phyloP scores from a whole-genome alignment of 2,888 invertebrate species.

The Tetropium fuscum region DNA sequence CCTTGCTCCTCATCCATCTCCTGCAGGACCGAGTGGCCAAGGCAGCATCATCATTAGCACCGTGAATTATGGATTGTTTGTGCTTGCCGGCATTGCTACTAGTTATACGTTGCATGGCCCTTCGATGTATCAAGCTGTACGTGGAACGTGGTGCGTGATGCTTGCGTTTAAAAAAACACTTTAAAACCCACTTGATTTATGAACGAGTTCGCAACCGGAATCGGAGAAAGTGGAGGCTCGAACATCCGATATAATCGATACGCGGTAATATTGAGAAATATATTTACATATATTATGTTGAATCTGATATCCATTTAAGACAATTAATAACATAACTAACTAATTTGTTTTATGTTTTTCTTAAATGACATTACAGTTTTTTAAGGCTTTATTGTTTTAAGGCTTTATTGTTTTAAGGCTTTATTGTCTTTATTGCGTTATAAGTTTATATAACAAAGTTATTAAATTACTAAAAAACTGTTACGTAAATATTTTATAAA shows the following conservation, averaged over 20 bases:
- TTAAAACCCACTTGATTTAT: constrained; percentile 15
- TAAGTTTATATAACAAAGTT: too few relatives aligned
- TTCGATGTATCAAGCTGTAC: constrained; percentile 55
- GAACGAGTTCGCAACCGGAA: not conserved
- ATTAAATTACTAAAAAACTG: too few relatives aligned
- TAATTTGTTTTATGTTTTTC: not conserved
- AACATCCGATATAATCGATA: constrained; percentile 1
- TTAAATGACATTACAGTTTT: too few relatives aligned
- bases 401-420: too few relatives aligned
- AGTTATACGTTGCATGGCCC: constrained; percentile 48
- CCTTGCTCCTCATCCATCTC: constrained; percentile 59
- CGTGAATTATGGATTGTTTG: constrained; percentile 66
- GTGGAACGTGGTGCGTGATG: constrained; percentile 38
- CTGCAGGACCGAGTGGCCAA: constrained; percentile 61
- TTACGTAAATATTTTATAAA: too few relatives aligned
- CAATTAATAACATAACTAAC: too few relatives aligned
- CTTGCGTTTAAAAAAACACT: constrained; percentile 36
- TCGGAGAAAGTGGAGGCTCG: not conserved
- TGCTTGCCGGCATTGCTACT: constrained; percentile 44
- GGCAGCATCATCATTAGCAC: constrained; percentile 65
- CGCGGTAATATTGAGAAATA: not conserved
- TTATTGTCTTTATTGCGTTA: too few relatives aligned
- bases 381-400: too few relatives aligned
- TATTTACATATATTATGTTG: not conserved
- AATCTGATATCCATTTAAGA: too few relatives aligned